Evolutionary conservation across 1,140 invertebrate species (phyloP), one percentile per base, ranked within the genome.

Genomic region (Magallana gigas): DNA sequence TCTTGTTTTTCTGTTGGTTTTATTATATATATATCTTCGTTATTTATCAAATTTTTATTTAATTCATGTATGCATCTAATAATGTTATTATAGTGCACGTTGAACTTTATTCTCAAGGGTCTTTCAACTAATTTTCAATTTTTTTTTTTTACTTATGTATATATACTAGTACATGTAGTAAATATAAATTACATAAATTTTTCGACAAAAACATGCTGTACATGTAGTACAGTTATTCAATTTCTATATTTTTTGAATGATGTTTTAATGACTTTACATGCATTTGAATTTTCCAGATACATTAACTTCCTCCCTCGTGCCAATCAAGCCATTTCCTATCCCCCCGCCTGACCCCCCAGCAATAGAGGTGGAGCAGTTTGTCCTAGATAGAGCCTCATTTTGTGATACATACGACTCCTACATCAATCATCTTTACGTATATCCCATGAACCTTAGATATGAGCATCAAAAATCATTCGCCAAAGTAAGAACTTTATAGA

Each of bases 391-490:
- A 9, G 97, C 97, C 87, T 96, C 96, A 89, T 96, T 97, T 86
- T 90, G 89, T 85, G 88, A 88, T 64, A 95, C 96, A 60, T 96
- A 97, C 94, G 97, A 97, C 1, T 96, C 96, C 29, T 99, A 97
- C 94, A 95, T 96, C 5, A 98, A 99, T 95, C 97, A 98, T 94
- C 94, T 99, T 0, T 99, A 98, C 94, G 96, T 99, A 2, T 98
- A 98, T 94, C 98, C 98, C 0, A 95, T 97, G 86, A 96, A 95
- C 84, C 95, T 99, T 9, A 97, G 97, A 92, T 99, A 98, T 93
- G 98, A 99, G 94, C 97, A 97, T n/a, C 98, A 99, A 94, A 98
- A 98, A 93, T 96, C 96, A 90, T 97, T 98, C 91, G 97, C 95
- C 6, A 96, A 96, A 92, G 95, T 95, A 89, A 86, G 88, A 56